Conservation (phyloP, 1,140 invertebrate species). For the Trichonephila clavata region DNA sequence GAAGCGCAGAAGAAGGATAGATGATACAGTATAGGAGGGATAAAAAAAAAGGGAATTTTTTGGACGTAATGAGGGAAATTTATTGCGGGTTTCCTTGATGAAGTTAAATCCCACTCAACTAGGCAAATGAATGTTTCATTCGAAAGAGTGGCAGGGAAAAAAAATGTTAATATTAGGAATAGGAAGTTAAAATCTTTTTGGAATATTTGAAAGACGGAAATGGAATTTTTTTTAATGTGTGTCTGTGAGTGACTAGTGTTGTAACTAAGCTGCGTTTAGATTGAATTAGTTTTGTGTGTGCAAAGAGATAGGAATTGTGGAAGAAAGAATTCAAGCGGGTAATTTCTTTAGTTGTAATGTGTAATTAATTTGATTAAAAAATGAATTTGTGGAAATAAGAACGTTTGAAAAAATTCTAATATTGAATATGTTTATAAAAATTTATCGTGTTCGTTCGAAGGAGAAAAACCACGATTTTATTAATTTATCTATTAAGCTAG, state of each 20-base stretch:
- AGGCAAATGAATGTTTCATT: slow-evolving; percentile 25
- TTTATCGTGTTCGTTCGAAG: no score
- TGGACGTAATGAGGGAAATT: slow-evolving; percentile 7
- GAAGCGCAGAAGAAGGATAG: not conserved
- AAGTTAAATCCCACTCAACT: slow-evolving; percentile 25
- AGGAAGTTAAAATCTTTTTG: slow-evolving; percentile 1
- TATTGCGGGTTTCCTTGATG: slow-evolving; percentile 37
- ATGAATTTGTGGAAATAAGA: no score
- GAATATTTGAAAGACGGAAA: not conserved
- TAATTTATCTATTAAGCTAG: no score
- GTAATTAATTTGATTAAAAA: no score
- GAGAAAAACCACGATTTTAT: no score
- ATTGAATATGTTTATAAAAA: no score
- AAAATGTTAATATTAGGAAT: not conserved
- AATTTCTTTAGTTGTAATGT: not conserved
- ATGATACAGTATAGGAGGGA: not conserved
- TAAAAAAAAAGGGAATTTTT: slow-evolving; percentile 1
- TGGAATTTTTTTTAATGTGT: not conserved
- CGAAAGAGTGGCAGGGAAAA: not conserved
- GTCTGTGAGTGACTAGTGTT: not conserved
- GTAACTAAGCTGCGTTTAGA: not conserved
- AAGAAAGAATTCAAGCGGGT: not conserved
- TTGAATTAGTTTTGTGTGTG: not conserved
- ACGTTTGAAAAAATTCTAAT: no score
- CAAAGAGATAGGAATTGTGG: not conserved